These are phyloP conservation scores for Polyommatus icarus DNA, from an alignment of 2,888 invertebrate species.

Conservation along the genomic window DNA sequence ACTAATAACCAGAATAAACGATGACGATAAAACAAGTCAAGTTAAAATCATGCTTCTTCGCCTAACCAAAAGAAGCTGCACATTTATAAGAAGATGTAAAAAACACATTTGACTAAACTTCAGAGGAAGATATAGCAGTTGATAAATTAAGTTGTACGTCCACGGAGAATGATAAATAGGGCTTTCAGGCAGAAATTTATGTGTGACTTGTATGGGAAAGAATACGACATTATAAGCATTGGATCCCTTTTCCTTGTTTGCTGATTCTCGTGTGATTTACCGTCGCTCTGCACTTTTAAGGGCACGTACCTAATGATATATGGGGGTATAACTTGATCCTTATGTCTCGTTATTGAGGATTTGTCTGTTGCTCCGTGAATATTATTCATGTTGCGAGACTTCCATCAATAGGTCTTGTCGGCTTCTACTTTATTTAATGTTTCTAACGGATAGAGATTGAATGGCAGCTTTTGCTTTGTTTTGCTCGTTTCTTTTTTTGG, in stretches of 20 bases:
- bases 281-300: constrained; percentile 22
- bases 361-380: constrained; percentile 8
- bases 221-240: constrained; percentile 43
- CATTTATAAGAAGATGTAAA: not conserved
- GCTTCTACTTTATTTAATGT: constrained; percentile 11
- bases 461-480: not conserved
- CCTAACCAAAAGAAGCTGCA: not conserved
- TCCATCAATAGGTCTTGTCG: not conserved
- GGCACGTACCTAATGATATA: constrained; percentile 15
- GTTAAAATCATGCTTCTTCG: not conserved
- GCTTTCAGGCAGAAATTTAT: constrained; percentile 43
- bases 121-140: constrained; percentile 40
- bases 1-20: not conserved
- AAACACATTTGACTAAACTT: constrained; percentile 32
- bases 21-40: not conserved
- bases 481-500: not conserved
- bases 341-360: constrained; percentile 5
- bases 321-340: not conserved
- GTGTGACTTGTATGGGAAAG: constrained; percentile 43
- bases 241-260: constrained; percentile 32
- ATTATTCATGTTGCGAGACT: not conserved
- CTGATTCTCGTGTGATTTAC: constrained; percentile 25
- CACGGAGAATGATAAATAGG: constrained; percentile 44
- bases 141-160: constrained; percentile 45
- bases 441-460: not conserved